Conservation (phyloP, 2,113 vertebrate species). For the Macaca nemestrina region DNA sequence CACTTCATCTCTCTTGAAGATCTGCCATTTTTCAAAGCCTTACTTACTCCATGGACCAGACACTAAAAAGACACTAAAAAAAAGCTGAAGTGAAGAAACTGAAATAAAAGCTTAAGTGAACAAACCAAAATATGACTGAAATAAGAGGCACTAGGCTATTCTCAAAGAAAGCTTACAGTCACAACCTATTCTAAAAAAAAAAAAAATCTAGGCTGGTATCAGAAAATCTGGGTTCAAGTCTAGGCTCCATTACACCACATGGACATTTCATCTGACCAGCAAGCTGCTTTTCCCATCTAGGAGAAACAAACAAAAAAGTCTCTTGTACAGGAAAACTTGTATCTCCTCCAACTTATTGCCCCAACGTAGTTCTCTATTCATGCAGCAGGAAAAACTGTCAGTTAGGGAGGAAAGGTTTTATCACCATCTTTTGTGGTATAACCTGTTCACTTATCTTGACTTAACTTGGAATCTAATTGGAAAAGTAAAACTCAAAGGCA, state of each 20-base stretch:
- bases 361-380: not conserved
- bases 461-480: not conserved
- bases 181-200: not conserved
- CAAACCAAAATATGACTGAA: not conserved
- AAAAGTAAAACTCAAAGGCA: not conserved
- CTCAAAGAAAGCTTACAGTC: not conserved
- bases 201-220: not conserved
- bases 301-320: not conserved
- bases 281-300: not conserved
- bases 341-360: not conserved
- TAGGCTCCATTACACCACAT: rapidly evolving
- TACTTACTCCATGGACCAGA: not conserved
- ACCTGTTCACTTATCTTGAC: not conserved
- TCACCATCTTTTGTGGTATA: not conserved
- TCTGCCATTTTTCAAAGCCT: constrained; percentile 25
- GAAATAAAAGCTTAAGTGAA: not conserved
- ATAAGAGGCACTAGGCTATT: not conserved
- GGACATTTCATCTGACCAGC: not conserved
- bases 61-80: not conserved
- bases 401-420: not conserved
- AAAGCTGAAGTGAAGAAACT: not conserved
- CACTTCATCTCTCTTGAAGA: not conserved
- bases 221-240: not conserved
- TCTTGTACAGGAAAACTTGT: not conserved
- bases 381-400: not conserved